These are phyloP conservation scores for Nannobrachium achirus DNA, from an alignment of 2,113 vertebrate genomes.

Conservation along the genomic window DNA sequence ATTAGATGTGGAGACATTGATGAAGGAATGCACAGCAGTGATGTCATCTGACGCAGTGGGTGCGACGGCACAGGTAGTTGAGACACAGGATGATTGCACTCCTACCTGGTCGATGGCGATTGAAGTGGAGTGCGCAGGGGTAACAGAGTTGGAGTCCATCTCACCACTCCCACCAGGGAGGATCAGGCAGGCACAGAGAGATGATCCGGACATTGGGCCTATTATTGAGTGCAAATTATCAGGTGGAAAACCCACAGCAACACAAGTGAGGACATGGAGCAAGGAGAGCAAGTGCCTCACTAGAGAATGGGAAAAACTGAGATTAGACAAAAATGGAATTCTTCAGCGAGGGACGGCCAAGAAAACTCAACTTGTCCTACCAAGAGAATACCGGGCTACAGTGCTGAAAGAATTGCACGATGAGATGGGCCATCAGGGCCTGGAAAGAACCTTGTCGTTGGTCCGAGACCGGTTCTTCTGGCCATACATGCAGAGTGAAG, in stretches of 20 bases:
- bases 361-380: neutral
- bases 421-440: neutral
- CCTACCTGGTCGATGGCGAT: neutral
- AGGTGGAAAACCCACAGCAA: neutral
- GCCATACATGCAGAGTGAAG: neutral
- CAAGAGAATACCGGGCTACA: neutral
- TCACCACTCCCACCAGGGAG: neutral
- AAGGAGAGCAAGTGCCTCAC: neutral
- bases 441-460: neutral
- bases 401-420: neutral
- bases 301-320: neutral
- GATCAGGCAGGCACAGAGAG: constrained; percentile 5
- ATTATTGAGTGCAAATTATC: neutral
- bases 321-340: neutral
- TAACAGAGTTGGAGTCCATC: constrained; percentile 2
- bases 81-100: neutral
- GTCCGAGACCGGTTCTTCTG: neutral
- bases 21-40: neutral
- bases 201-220: neutral
- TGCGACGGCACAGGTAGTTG: neutral
- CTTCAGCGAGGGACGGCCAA: neutral
- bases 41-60: neutral
- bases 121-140: neutral
- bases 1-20: neutral
- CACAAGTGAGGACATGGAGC: neutral